These are phyloP conservation scores for Sceloporus tristichus DNA, from an alignment of 2,113 vertebrate genomes.

Conservation along the genomic window DNA sequence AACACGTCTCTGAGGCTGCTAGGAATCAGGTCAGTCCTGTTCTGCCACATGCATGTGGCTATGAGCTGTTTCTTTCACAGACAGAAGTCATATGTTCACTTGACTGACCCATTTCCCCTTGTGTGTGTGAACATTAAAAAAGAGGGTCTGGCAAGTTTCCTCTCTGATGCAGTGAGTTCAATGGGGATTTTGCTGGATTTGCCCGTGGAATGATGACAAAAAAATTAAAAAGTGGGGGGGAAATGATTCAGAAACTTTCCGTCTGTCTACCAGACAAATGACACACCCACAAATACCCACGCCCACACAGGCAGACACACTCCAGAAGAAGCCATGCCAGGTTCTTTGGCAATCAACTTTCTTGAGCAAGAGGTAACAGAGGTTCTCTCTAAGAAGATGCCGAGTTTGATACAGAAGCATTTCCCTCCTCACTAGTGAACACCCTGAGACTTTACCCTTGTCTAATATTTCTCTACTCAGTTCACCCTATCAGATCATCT, in stretches of 20 bases:
- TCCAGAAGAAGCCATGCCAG: neutral
- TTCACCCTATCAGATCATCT: neutral
- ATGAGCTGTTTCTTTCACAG: conserved; percentile 47
- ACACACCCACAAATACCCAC: neutral
- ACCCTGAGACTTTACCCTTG: neutral
- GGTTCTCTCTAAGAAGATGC: neutral
- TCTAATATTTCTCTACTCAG: neutral
- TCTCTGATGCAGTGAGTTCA: neutral
- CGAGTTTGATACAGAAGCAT: neutral
- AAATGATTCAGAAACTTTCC: conserved; percentile 36
- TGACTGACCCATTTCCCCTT: neutral
- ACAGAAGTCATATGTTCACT: conserved; percentile 14
- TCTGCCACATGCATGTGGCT: neutral
- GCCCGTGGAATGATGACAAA: neutral
- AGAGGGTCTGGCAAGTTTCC: conserved; percentile 26
- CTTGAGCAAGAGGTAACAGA: conserved; percentile 6
- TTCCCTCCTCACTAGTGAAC: neutral
- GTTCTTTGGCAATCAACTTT: conserved; percentile 13
- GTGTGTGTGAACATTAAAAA: neutral
- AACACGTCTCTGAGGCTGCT: neutral
- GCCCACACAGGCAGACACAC: neutral
- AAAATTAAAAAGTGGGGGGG: neutral
- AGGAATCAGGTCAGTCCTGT: conserved; percentile 63
- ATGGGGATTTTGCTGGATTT: conserved; percentile 5
- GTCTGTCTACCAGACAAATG: conserved; percentile 17